Conservation (phyloP, 2,797 vertebrate genomes). For the Neosalanx taihuensis region DNA sequence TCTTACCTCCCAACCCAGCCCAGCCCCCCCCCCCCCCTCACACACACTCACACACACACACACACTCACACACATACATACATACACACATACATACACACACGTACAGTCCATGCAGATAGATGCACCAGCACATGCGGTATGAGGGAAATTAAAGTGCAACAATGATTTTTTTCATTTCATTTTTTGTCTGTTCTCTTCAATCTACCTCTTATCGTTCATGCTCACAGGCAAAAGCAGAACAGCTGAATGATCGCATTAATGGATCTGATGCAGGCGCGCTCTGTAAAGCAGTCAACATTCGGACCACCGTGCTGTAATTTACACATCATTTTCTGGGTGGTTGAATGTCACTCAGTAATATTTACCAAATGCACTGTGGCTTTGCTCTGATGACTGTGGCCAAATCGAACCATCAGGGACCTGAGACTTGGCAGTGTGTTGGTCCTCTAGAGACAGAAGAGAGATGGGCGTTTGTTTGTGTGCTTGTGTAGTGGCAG, state of each 20-base stretch:
- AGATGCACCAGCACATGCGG: neutral
- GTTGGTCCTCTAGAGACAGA: neutral
- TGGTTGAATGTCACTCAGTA: neutral
- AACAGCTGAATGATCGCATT: neutral
- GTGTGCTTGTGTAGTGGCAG: neutral
- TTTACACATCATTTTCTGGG: conserved; percentile 1
- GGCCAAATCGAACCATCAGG: neutral
- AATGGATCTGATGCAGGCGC: neutral
- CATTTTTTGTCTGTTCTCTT: neutral
- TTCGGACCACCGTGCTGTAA: neutral
- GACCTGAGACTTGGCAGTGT: neutral
- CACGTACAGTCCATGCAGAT: neutral
- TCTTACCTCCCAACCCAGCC: neutral
- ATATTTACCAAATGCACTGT: conserved; percentile 4
- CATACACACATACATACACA: neutral
- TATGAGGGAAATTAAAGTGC: no score
- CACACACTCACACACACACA: neutral
- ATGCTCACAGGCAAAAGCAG: neutral
- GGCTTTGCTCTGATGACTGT: neutral
- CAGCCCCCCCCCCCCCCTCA: neutral
- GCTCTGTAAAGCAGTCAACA: neutral
- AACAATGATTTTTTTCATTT: neutral
- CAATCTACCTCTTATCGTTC: neutral
- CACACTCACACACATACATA: neutral
- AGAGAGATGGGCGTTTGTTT: neutral